A percentile compares a stretch with the other conserved stretches of the same genome.
These are phyloP conservation scores for Micromesistius poutassou DNA, from an alignment of 2,797 vertebrate species.

Conservation along the genomic window DNA sequence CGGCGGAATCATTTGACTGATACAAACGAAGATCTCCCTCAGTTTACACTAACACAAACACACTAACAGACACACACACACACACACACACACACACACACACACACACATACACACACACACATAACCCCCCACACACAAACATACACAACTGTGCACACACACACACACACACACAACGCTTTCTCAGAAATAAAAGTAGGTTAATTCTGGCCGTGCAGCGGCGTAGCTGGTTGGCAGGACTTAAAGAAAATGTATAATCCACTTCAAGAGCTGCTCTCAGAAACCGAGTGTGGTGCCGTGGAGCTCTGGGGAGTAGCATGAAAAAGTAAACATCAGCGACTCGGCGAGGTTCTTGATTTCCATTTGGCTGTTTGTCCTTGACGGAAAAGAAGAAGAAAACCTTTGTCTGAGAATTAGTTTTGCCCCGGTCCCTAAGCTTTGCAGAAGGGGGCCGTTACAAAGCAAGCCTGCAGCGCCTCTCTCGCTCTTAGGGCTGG, in stretches of 20 bases:
- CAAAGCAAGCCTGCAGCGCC: neutral
- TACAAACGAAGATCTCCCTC: neutral
- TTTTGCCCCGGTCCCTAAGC: neutral
- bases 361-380: constrained; percentile 1
- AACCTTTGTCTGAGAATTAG: neutral
- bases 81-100: neutral
- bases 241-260: constrained; percentile 15
- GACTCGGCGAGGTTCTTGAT: neutral
- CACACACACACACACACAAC: neutral
- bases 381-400: neutral
- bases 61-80: neutral
- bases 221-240: constrained; percentile 24
- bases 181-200: constrained; percentile 10
- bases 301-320: constrained; percentile 1
- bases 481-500: neutral
- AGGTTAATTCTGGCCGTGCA: constrained; percentile 20
- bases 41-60: neutral
- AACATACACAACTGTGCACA: neutral
- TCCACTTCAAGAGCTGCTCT: constrained; percentile 15
- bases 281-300: neutral
- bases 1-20: neutral
- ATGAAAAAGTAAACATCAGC: constrained; percentile 5
- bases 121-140: neutral
- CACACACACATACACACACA: neutral
- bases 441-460: neutral